Evolutionary conservation across 2,797 vertebrate species (phyloP), one percentile per base, ranked within the genome.

Genomic region (Gymnodraco acuticeps): DNA sequence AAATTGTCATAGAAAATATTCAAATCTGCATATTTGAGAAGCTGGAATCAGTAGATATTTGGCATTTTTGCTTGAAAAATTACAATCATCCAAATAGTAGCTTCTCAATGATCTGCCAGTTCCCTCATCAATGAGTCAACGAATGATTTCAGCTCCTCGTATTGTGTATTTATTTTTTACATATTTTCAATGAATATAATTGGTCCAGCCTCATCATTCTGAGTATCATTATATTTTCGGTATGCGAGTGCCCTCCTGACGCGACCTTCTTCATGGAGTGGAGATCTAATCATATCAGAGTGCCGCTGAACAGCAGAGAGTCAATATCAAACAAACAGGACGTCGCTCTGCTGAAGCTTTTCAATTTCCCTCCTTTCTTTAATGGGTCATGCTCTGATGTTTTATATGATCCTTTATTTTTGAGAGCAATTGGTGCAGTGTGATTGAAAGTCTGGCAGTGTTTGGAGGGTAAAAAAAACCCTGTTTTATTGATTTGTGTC

Each of bases 401-500:
- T 47, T 76, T 81, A 14, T 66, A 17, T 67, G 56, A 27, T 48
- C 17, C 23, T 69, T 70, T 68, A 31, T 73, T 82, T 69, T 19
- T 38, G 33, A 27, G 54, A 60, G 41, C 63, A n/a, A 63, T 47
- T 48, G 61, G 5, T 42, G 56, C 48, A 20, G 31, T 53, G 48
- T 77, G 81, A 85, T 82, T 81, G 78, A 84, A 74, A 42, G 63
- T 70, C 61, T n/a, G 19, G 16, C 19, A 2, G 43, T 43, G 41
- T 78, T 73, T 51, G 12, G 17, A 72, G 13, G 43, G 17, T 19
- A 59, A 73, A 41, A 47, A 73, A 42, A 14, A 43, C 13, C 78
- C 42, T 50, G 51, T 47, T 62, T 54, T 79, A 92, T 93, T 76
- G 89, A 91, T 90, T 86, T 72, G 27, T 41, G 50, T 46, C 38